Conservation (phyloP, 2,113 vertebrate genomes). For the Regulus satrapa region DNA sequence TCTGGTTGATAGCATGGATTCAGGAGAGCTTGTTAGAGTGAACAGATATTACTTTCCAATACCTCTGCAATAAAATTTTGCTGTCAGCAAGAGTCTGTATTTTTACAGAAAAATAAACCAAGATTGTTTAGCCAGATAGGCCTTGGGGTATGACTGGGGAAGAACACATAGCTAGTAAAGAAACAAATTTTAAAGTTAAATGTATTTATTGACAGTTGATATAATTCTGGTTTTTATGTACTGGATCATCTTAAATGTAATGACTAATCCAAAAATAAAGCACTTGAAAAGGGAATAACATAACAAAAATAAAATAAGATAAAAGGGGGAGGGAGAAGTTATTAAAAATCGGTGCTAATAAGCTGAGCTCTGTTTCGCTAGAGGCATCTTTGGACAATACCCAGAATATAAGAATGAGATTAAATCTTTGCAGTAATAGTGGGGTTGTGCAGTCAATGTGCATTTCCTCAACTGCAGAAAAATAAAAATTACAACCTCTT, state of each 20-base stretch:
- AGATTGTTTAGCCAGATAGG: slow-evolving; percentile 6
- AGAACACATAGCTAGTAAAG: not conserved
- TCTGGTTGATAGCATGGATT: not conserved
- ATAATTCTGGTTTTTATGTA: not conserved
- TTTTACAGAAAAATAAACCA: slow-evolving; percentile 36
- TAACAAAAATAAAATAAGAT: not conserved
- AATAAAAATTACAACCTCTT: not conserved
- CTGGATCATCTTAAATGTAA: not conserved
- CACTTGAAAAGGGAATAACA: not conserved
- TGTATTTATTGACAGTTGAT: not conserved
- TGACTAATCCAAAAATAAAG: not conserved
- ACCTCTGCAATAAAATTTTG: not conserved
- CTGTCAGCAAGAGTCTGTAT: slow-evolving; percentile 3
- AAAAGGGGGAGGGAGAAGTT: not conserved
- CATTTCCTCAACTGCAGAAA: not conserved
- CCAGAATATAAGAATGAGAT: not conserved
- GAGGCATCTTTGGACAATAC: not conserved
- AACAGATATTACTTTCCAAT: slow-evolving; percentile 1
- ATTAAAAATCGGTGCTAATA: not conserved
- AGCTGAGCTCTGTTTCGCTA: slow-evolving; percentile 7
- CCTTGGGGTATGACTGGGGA: not conserved
- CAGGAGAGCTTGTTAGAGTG: not conserved
- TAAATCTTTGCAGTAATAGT: not conserved
- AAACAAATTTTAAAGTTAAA: slow-evolving; percentile 6
- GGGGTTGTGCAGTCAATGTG: not conserved